These are phyloP conservation scores for Raja brachyura DNA, from an alignment of 2,113 vertebrate genomes.

Conservation along the genomic window DNA sequence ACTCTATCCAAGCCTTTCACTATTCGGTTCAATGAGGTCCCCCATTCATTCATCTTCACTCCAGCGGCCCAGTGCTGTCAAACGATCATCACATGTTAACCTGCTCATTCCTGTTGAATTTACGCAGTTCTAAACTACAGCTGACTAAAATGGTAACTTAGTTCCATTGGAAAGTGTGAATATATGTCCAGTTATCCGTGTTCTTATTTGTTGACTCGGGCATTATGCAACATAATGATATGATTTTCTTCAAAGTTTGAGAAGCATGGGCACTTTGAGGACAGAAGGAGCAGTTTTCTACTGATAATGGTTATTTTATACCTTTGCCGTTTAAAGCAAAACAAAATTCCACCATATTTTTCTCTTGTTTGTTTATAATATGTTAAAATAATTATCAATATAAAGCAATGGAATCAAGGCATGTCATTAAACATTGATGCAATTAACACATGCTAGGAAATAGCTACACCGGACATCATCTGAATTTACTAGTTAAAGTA, in stretches of 20 bases:
- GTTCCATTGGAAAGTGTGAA: neutral
- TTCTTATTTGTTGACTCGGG: conserved; percentile 20
- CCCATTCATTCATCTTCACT: too few relatives aligned
- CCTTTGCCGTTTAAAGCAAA: neutral
- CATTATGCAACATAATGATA: neutral
- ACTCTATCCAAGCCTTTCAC: too few relatives aligned
- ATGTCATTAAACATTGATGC: neutral
- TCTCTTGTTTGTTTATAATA: neutral
- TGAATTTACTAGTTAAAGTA: neutral
- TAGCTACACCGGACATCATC: neutral
- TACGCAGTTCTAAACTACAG: neutral
- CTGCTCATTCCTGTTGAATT: neutral
- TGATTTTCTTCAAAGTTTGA: conserved; percentile 94
- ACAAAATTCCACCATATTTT: neutral
- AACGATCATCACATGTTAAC: too few relatives aligned
- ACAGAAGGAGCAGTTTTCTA: neutral
- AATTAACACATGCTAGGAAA: neutral
- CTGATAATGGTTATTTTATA: neutral
- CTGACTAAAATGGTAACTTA: neutral
- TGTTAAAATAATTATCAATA: neutral
- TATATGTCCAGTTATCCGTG: neutral
- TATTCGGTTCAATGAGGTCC: too few relatives aligned
- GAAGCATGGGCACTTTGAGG: conserved; percentile 84
- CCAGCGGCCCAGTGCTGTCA: too few relatives aligned
- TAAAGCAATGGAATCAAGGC: neutral